Base-by-base conservation (phyloP, 1,140 invertebrate genomes). In the Drosophila lacteicornis region DNA sequence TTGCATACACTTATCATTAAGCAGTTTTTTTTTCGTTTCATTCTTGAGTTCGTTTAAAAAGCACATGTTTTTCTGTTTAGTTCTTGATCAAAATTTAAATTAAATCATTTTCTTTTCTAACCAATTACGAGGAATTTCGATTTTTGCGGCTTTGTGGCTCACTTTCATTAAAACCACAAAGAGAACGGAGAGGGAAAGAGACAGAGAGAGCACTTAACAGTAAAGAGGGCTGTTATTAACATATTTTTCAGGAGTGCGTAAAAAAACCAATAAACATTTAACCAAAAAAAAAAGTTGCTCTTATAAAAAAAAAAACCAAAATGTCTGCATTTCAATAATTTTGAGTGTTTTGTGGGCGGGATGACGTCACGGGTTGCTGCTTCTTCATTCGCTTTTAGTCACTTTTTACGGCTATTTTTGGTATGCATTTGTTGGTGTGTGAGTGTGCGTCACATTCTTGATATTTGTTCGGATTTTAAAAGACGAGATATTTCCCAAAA, bases 381-480 rank as follows among this genome's bases (percentile, higher is more conserved):
- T 59, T 55, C 33, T 46, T 56, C 36, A 13, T 47, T 27, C 50
- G 30, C 50, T 61, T 17, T 27, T 47, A 68, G 22, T 56, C 22
- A 22, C 15, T 38, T 33, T 53, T 33, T 53, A 62, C 73, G 38
- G 46, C 66, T 80, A 85, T 68, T 80, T 83, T 68, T 33, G 45
- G 50, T 38, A 75, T 62, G 60, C 75, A 53, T 45, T 53, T 57
- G n/a, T 59, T 15, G 7, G 55, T 59, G 30, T 58, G 73, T 45
- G 30, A 43, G 42, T 50, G 63, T 80, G 71, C 62, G 71, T 62
- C 80, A 76, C 81, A 84, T 84, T 83, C 77, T 58, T 83, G 63
- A 62, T 77, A 85, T 78, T 63, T 80, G 75, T 84, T 84, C 60
- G 77, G 79, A 84, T 84, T 84, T 57, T 59, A 74, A 80, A 84